These are phyloP conservation scores for Prochilodus magdalenae DNA, from an alignment of 2,113 vertebrate species.

Conservation along the genomic window DNA sequence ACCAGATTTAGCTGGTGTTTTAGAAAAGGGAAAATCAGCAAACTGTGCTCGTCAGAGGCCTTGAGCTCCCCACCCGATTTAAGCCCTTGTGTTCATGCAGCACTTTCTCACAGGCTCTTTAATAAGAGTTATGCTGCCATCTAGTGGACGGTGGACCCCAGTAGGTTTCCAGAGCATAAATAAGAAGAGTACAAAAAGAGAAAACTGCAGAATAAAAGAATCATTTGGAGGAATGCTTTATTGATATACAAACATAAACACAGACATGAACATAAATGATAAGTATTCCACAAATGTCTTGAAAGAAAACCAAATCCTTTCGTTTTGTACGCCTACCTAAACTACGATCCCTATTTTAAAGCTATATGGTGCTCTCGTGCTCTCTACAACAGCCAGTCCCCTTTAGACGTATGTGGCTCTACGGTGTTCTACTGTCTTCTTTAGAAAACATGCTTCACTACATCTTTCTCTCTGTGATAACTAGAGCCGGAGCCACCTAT, in stretches of 20 bases:
- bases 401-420: slow-evolving; percentile 3
- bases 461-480: slow-evolving; percentile 13
- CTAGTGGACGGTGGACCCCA: not conserved
- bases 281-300: slow-evolving; percentile 52
- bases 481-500: slow-evolving; percentile 21
- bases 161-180: not conserved
- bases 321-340: slow-evolving; percentile 55
- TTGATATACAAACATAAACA: slow-evolving; percentile 75
- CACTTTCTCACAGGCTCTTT: not conserved
- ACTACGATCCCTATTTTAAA: slow-evolving; percentile 54
- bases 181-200: not conserved
- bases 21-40: no score
- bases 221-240: slow-evolving; percentile 81
- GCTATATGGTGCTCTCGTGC: slow-evolving; percentile 43
- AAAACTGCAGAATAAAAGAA: slow-evolving; percentile 3
- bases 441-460: slow-evolving; percentile 6
- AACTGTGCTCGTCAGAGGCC: no score
- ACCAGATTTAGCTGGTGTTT: no score
- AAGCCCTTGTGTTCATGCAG: no score
- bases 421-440: slow-evolving; percentile 3
- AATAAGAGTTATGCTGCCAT: not conserved
- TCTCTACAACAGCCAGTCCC: slow-evolving; percentile 29
- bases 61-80: no score
- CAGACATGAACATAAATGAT: slow-evolving; percentile 65
- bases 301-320: slow-evolving; percentile 63